Base-by-base conservation (phyloP, 2,888 invertebrate species). In the Emmelina monodactyla region DNA sequence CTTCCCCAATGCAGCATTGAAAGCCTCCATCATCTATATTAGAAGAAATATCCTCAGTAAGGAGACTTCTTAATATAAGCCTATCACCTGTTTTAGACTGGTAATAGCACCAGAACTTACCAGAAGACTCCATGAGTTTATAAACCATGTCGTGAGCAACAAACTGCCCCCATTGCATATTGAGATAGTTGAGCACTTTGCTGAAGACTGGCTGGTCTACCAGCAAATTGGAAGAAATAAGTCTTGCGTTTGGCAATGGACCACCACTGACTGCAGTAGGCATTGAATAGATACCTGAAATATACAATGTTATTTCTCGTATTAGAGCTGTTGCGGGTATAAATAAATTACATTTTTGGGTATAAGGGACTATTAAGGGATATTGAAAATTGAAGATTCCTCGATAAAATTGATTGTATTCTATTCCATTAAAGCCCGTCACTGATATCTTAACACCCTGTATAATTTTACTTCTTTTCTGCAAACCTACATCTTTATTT, bases 121-220 rank as follows among this genome's bases (percentile, higher is more conserved):
- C 76, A 31, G 78, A 76, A 25, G 64, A 65, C 52, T 86, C 85
- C 53, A 88, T 85, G 0, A 87, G 83, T 42, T 87, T 78, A 32
- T 76, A 83, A 1, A 86, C 69, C 43, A 89, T 57, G 47, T 91
- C 91, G 45, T 90, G 88, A 0, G 87, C 83, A 12, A 91, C 53
- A 50, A 89, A 87, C 54, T 90, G 88, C 0, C 87, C 86, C 85
- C 87, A 91, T 53, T 88, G 86, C 84, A 87, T 86, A 37, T 87
- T 71, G 47, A 88, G 67, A 33, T 85, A 72, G 1, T 83, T 84
- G 37, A 82, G 69, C 1, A 75, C 70, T 0, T 60, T 49, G 48
- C 87, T 87, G 14, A 73, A 62, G 16, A 72, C 62, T 1, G 67
- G 65, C 25, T 62, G 64, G 41, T 83, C 82, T 1, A 67, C 51